Evolutionary conservation across 1,140 invertebrate genomes (phyloP), one percentile per base, ranked within the genome.

Genomic region (Delia radicum): DNA sequence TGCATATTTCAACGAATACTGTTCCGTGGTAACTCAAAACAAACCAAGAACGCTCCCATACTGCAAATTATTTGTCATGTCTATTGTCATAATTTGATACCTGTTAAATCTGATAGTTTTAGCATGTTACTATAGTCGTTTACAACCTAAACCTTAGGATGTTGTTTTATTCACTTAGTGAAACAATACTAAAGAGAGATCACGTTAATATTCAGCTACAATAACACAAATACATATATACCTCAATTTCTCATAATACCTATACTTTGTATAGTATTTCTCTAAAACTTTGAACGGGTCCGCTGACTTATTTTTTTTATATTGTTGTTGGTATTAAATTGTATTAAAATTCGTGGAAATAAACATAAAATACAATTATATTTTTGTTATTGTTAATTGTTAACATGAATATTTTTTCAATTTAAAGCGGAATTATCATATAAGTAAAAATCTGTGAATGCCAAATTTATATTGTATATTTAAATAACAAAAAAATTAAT

Each of bases 301-400:
- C 48, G 48, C n/a, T 55, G 6, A 21, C 21, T n/a, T n/a, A 4
- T 55, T 5, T 55, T n/a, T 24, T 55, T 55, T 55, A 6, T 55
- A 8, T 55, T 55, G 48, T 18, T 55, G 5, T 55, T 21, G 48
- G 18, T 55, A 55, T 55, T 55, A 55, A 55, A 55, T 55, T 55
- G 48, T 55, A 55, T 55, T 55, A 55, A 55, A 55, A 55, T 55
- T 55, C 48, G 48, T 55, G 48, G 48, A 55, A n/a, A 55, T 55
- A 24, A 55, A 48, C n/a, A 48, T 48, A n/a, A 48, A 48, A 48
- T 48, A 55, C 48, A 55, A 55, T 55, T 55, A 15, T 55, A 21
- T 55, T 55, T n/a, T n/a, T n/a, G n/a, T n/a, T n/a, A n/a, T n/a
- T n/a, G n/a, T 55, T 55, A 55, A 55, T 55, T 55, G 48, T 55